Evolutionary conservation across 2,888 invertebrate species (phyloP).

Genomic region (Agapetus fuscipes): DNA sequence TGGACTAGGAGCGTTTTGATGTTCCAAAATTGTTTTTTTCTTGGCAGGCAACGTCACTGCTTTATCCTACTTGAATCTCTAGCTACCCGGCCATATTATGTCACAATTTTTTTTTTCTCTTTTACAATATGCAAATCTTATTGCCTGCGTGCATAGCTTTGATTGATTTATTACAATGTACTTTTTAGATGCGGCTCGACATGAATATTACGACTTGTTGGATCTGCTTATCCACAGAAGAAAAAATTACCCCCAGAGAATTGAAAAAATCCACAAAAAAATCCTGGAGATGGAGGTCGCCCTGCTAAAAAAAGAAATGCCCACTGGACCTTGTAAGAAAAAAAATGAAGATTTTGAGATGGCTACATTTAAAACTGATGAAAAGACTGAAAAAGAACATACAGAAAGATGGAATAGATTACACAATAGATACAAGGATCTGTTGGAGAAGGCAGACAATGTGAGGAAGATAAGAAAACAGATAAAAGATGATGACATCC

Average conservation of each 20-base stretch:
- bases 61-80: no score
- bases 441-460: not conserved
- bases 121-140: no score
- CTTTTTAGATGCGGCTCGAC: no score
- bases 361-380: not conserved
- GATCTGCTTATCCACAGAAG: not conserved
- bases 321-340: not conserved
- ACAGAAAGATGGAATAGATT: not conserved
- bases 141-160: no score
- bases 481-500: constrained; percentile 7
- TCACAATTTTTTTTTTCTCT: no score
- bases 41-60: no score
- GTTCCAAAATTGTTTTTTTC: no score
- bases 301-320: constrained; percentile 4
- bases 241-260: constrained; percentile 3
- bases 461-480: constrained; percentile 7
- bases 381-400: not conserved
- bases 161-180: no score
- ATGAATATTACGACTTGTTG: no score
- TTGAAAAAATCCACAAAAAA: constrained; percentile 5
- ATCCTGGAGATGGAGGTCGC: constrained; percentile 6
- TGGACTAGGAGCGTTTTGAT: no score
- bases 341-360: not conserved
- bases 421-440: not conserved
- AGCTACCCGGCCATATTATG: no score